phyloP scores from a whole-genome alignment of 2,888 invertebrate species.

The Dascillus cervinus region DNA sequence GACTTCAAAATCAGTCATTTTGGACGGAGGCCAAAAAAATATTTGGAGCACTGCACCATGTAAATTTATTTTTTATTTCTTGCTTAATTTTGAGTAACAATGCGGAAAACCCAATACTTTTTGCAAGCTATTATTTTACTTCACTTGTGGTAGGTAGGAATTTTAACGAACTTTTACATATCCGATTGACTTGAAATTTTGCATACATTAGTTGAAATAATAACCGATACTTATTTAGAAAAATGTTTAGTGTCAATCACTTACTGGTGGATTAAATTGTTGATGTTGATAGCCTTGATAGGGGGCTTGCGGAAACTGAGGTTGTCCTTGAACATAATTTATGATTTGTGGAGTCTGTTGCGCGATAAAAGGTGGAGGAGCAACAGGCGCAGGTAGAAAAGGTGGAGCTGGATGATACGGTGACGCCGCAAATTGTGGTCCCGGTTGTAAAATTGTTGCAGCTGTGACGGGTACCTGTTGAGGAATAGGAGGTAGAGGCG shows the following conservation, averaged over 20 bases:
- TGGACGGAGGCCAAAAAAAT: no score
- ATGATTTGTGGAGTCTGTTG: constrained; percentile 33
- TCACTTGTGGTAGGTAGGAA: no score
- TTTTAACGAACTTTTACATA: no score
- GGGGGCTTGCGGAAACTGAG: constrained; percentile 29
- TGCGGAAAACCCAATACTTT: no score
- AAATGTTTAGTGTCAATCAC: constrained; percentile 12
- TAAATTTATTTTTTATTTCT: no score
- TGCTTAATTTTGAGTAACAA: no score
- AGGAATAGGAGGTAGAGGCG: constrained; percentile 22
- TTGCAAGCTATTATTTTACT: no score
- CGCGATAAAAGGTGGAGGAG: constrained; percentile 26
- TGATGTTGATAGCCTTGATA: constrained; percentile 35
- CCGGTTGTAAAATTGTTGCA: constrained; percentile 27
- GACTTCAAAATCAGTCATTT: no score
- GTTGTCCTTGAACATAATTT: constrained; percentile 37
- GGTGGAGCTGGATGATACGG: constrained; percentile 35
- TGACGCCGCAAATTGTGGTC: constrained; percentile 29
- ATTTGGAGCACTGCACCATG: no score
- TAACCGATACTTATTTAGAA: constrained; percentile 1
- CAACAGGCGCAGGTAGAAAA: constrained; percentile 29
- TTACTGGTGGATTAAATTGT: constrained; percentile 38
- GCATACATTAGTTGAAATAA: background rate
- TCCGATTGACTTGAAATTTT: background rate
- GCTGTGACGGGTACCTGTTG: constrained; percentile 32